Base-by-base conservation (phyloP, 2,888 invertebrate genomes). In the Cerceris rybyensis region DNA sequence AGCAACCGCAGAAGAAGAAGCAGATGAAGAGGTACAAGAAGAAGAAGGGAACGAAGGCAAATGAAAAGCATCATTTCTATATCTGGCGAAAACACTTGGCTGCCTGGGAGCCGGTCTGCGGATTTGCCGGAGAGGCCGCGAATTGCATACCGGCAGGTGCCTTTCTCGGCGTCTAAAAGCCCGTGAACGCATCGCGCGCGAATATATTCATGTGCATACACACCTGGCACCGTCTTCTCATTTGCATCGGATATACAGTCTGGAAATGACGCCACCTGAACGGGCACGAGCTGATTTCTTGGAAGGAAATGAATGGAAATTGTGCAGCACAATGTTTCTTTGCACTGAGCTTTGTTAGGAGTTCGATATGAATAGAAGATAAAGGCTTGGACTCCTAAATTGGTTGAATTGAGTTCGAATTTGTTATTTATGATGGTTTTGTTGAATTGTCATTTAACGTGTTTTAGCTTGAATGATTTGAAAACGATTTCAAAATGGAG, bases 191-290 rank as follows among this genome's bases (percentile, higher is more conserved):
- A 46, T 70, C 55, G 16, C 28, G 42, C 65, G 55, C 58, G 55
- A 55, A 63, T 55, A 52, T 46, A 66, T 54, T 9, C 54, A 65
- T 60, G 39, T 61, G 50, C n/a, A n/a, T 49, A 50, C 41, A 43
- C 58, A 41, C 55, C 54, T 57, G 58, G 52, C 46, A 28, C 28
- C 28, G 65, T 64, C 49, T 58, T 55, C 60, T 65, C 70, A 74
- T 77, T 75, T 75, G 81, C 83, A 71, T 83, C 78, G 78, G 74
- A 83, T 76, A 76, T 68, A 61, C 81, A 83, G 84, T 80, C 80
- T 66, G 61, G 69, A 52, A 17, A 16, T 63, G 54, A 28, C 28
- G 28, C 28, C 28, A 28, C 28, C 28, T 28, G 28, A 28, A 28
- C 28, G 28, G 28, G 28, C 28, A 28, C 28, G 28, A 28, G 28